Evolutionary conservation across 2,888 invertebrate species (phyloP).

Genomic region (Melieria crassipennis): DNA sequence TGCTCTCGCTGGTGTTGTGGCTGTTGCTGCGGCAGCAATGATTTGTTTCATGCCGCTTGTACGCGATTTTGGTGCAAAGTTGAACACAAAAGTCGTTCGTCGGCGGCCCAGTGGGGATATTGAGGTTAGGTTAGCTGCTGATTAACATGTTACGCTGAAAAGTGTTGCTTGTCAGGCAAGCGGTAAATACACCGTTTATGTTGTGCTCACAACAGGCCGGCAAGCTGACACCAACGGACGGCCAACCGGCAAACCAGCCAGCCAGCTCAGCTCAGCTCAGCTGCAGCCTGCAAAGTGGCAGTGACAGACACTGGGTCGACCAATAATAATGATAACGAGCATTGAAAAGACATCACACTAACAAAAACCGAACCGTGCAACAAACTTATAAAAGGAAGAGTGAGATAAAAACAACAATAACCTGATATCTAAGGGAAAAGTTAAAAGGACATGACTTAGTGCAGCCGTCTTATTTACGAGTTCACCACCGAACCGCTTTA

Average conservation of each 20-base stretch:
- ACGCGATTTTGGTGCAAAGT: no score
- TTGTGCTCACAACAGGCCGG: slow-evolving; percentile 15
- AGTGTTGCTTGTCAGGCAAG: slow-evolving; percentile 37
- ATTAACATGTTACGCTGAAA: slow-evolving; percentile 31
- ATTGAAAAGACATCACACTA: slow-evolving; percentile 42
- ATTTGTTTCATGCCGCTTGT: no score
- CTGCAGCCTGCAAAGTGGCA: slow-evolving; percentile 1
- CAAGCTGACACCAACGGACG: not conserved
- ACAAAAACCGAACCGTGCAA: slow-evolving; percentile 20
- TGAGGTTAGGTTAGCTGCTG: slow-evolving; percentile 5
- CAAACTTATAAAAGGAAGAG: not conserved
- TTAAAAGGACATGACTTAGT: slow-evolving; percentile 40
- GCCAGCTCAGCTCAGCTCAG: not conserved
- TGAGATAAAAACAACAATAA: slow-evolving; percentile 2
- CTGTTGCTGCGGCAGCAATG: no score
- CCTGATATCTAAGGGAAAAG: slow-evolving; percentile 7
- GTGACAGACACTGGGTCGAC: slow-evolving; percentile 45
- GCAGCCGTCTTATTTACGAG: slow-evolving; percentile 40
- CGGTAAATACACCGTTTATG: slow-evolving; percentile 35
- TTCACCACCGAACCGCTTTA: not conserved
- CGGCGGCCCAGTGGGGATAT: no score
- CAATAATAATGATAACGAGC: slow-evolving; percentile 43
- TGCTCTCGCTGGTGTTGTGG: no score
- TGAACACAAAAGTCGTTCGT: no score
- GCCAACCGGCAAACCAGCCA: not conserved